phyloP scores from a whole-genome alignment of 2,888 invertebrate genomes.

The Drosophila neoperkinsi region DNA sequence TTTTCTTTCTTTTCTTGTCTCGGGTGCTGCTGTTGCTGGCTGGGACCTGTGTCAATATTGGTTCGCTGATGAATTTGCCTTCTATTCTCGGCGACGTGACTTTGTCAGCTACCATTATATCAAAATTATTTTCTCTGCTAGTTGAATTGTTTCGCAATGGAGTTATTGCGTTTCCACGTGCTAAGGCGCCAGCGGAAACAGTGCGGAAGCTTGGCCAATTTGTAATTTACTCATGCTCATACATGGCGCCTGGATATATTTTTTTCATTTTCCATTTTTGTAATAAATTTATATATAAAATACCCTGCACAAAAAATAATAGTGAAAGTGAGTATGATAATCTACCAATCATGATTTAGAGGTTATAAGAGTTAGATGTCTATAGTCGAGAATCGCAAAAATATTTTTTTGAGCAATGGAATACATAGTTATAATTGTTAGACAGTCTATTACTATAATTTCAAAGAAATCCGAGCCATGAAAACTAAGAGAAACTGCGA shows the following conservation, averaged over 20 bases:
- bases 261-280: conserved; percentile 10
- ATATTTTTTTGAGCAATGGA: not conserved
- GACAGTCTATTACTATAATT: not conserved
- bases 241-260: conserved; percentile 19
- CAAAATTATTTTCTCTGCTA: conserved; percentile 67
- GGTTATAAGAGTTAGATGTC: not conserved
- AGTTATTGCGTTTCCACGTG: conserved; percentile 66
- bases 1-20: conserved; percentile 28
- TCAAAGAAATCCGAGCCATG: not conserved
- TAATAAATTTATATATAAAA: conserved; percentile 14
- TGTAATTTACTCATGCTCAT: conserved; percentile 65
- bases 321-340: not conserved
- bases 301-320: conserved; percentile 18
- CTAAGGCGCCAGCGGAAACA: conserved; percentile 33
- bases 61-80: conserved; percentile 67
- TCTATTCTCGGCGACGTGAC: conserved; percentile 71
- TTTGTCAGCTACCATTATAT: conserved; percentile 72
- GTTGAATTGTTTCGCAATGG: conserved; percentile 64
- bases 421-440: not conserved
- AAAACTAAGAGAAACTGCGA: not conserved
- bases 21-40: conserved; percentile 32
- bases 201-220: conserved; percentile 55
- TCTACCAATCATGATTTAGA: not conserved
- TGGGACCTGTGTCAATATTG: conserved; percentile 62
- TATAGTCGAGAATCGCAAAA: not conserved